A percentile compares a stretch with the other conserved stretches of the same genome.
Evolutionary conservation across 2,113 vertebrate species (phyloP).

Genomic region (Tragelaphus strepsiceros): DNA sequence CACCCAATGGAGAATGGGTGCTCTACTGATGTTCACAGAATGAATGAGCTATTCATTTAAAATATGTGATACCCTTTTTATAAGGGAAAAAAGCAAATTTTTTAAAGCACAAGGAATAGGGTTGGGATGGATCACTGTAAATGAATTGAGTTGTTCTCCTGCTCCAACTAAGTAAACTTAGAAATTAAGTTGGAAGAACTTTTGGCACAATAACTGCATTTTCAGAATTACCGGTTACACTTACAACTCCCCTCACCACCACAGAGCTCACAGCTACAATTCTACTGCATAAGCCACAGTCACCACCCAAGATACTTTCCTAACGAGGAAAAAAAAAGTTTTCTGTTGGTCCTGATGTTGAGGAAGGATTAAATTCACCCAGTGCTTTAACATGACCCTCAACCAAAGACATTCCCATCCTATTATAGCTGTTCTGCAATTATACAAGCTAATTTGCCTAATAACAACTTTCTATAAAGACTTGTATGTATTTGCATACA

Average conservation of each 20-base stretch:
- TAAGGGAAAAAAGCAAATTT: neutral
- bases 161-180: neutral
- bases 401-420: neutral
- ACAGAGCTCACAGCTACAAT: neutral
- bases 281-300: neutral
- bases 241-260: no score
- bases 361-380: neutral
- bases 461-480: neutral
- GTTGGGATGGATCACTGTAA: neutral
- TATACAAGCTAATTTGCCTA: neutral
- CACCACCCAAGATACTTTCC: neutral
- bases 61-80: neutral
- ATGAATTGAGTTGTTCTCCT: neutral
- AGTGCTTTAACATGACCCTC: neutral
- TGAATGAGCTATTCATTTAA: neutral
- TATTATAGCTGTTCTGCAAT: neutral
- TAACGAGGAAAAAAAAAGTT: fast-evolving
- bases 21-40: neutral
- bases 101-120: neutral
- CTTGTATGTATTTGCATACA: neutral
- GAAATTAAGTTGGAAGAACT: neutral
- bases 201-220: neutral
- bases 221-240: neutral
- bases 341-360: neutral
- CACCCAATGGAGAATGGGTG: neutral